Evolutionary conservation across 1,140 invertebrate genomes (phyloP).

Genomic region (Anadara kagoshimensis): DNA sequence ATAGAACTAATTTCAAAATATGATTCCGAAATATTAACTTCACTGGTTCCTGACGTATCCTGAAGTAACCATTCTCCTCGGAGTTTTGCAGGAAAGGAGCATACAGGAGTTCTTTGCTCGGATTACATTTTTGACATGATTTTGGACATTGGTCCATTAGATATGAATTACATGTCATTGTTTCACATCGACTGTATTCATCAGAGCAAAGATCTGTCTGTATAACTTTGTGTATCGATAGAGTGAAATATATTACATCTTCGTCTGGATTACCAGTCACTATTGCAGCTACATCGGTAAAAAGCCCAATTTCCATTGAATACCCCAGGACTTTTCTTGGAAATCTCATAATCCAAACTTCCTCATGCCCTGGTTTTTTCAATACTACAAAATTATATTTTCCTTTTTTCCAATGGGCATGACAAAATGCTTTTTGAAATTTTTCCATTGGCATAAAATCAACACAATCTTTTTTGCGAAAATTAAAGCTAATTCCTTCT

Average conservation of each 20-base stretch:
- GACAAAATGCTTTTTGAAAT: conserved; percentile 47
- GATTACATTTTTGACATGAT: conserved; percentile 50
- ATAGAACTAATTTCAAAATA: conserved; percentile 11
- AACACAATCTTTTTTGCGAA: conserved; percentile 46
- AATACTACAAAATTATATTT: conserved; percentile 49
- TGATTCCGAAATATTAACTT: conserved; percentile 28
- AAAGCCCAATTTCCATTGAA: conserved; percentile 37
- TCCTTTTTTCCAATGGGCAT: conserved; percentile 46
- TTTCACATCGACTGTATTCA: conserved; percentile 52
- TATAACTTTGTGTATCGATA: conserved; percentile 41
- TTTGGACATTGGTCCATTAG: conserved; percentile 51
- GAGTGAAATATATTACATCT: conserved; percentile 34
- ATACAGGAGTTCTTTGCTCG: conserved; percentile 20
- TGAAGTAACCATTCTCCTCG: conserved; percentile 45
- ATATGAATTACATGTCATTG: conserved; percentile 42
- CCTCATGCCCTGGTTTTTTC: conserved; percentile 19
- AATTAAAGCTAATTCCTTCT: conserved; percentile 58
- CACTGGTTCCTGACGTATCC: neutral
- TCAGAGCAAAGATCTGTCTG: conserved; percentile 49
- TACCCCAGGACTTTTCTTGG: conserved; percentile 19
- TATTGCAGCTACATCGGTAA: conserved; percentile 41
- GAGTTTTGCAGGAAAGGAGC: conserved; percentile 46
- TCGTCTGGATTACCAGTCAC: neutral
- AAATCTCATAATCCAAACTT: conserved; percentile 52
- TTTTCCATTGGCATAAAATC: conserved; percentile 41